phyloP scores from a whole-genome alignment of 2,888 invertebrate species.

The Dynastes tityus region DNA sequence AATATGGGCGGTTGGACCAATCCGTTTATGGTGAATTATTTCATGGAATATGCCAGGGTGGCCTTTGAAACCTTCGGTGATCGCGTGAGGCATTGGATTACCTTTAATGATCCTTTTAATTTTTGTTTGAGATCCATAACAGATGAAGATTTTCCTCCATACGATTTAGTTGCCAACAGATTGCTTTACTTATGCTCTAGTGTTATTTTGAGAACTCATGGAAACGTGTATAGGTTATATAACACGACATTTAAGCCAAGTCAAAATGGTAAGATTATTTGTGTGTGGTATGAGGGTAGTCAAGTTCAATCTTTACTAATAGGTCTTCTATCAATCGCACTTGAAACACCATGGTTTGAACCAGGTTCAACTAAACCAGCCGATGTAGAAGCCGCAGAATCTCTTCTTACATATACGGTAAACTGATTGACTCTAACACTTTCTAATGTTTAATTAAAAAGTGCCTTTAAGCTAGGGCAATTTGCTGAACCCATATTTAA shows the following conservation, averaged over 20 bases:
- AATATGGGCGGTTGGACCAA: slow-evolving; percentile 78
- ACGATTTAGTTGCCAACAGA: slow-evolving; percentile 69
- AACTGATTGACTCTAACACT: not conserved
- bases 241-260: slow-evolving; percentile 34
- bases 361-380: slow-evolving; percentile 26
- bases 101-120: slow-evolving; percentile 71
- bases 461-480: slow-evolving; percentile 39
- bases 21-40: slow-evolving; percentile 72
- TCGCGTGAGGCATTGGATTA: slow-evolving; percentile 70
- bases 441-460: not conserved
- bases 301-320: not conserved
- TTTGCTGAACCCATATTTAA: slow-evolving; percentile 48
- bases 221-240: slow-evolving; percentile 71
- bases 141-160: slow-evolving; percentile 71
- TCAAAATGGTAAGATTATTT: slow-evolving; percentile 37
- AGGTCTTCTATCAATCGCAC: slow-evolving; percentile 42
- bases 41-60: slow-evolving; percentile 72
- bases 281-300: no score
- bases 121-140: slow-evolving; percentile 60
- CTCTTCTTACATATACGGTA: slow-evolving; percentile 41
- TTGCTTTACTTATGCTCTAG: slow-evolving; percentile 76
- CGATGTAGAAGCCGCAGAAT: slow-evolving; percentile 29
- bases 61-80: slow-evolving; percentile 62
- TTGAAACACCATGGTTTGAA: slow-evolving; percentile 46
- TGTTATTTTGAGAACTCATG: slow-evolving; percentile 69